Evolutionary conservation across 2,888 invertebrate genomes (phyloP).

Genomic region (Tuta absoluta): DNA sequence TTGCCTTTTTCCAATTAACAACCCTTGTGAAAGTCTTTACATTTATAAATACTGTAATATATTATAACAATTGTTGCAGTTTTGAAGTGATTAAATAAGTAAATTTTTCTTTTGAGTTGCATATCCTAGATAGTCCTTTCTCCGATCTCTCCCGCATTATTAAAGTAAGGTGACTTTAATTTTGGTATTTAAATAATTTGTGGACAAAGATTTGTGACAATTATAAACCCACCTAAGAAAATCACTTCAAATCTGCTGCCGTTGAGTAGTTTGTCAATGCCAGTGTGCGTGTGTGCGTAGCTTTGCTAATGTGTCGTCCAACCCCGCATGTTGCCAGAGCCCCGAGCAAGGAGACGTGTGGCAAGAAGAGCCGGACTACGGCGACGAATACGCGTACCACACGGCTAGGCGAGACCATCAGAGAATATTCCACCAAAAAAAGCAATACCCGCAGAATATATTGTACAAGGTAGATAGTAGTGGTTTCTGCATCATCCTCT

Average conservation of each 20-base stretch:
- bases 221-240: not conserved
- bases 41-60: not conserved
- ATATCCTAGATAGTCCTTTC: too few relatives aligned
- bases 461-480: conserved; percentile 71
- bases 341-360: conserved; percentile 69
- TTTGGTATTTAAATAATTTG: not conserved
- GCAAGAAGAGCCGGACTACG: conserved; percentile 74
- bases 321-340: conserved; percentile 65
- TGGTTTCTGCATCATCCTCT: conserved; percentile 32
- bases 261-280: conserved; percentile 40
- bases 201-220: not conserved
- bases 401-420: conserved; percentile 74
- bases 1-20: conserved; percentile 23
- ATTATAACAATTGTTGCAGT: conserved; percentile 17
- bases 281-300: conserved; percentile 63
- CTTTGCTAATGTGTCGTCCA: conserved; percentile 59
- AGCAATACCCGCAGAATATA: conserved; percentile 78
- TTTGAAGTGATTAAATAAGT: conserved; percentile 14
- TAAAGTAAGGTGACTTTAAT: too few relatives aligned
- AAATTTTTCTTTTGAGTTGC: too few relatives aligned
- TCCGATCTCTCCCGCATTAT: too few relatives aligned
- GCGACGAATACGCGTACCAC: conserved; percentile 79
- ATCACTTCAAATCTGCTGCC: conserved; percentile 30
- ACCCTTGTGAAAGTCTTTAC: conserved; percentile 21
- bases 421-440: conserved; percentile 76